A percentile compares a stretch with the other conserved stretches of the same genome.
Conservation (phyloP, 2,888 invertebrate species). For the Drosophila robusta region DNA sequence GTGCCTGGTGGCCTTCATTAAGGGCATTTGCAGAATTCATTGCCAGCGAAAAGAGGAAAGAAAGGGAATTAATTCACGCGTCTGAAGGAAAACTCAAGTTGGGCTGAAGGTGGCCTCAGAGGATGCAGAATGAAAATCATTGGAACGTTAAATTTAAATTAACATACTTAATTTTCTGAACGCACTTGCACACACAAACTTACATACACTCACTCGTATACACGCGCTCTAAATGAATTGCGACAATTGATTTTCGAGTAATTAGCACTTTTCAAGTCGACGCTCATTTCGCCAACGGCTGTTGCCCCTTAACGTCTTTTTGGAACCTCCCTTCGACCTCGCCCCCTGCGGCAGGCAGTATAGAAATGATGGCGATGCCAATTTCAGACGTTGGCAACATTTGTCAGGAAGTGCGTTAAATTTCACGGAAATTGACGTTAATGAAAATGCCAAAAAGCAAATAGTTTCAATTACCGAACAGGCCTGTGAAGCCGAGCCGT, state of each 20-base stretch:
- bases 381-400: conserved; percentile 59
- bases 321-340: not conserved
- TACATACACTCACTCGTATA: not conserved
- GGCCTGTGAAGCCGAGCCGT: conserved; percentile 2
- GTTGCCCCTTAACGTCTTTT: conserved; percentile 11
- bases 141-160: conserved; percentile 77
- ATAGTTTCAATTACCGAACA: conserved; percentile 75
- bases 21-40: conserved; percentile 59
- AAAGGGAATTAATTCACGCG: conserved; percentile 11
- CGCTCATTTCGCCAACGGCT: conserved; percentile 37
- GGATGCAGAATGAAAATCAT: conserved; percentile 63
- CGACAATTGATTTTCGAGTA: conserved; percentile 78
- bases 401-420: conserved; percentile 74
- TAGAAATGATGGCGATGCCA: conserved; percentile 21
- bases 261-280: conserved; percentile 64
- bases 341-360: not conserved
- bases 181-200: conserved; percentile 16
- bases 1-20: conserved; percentile 62
- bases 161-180: conserved; percentile 75
- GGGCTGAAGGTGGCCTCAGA: conserved; percentile 8
- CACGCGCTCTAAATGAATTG: conserved; percentile 64
- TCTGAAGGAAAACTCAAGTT: conserved; percentile 34
- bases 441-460: conserved; percentile 72
- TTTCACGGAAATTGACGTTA: conserved; percentile 71
- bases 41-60: conserved; percentile 1